Evolutionary conservation across 2,888 invertebrate genomes (phyloP), one percentile per base, ranked within the genome.

Genomic region (Meiosimyza platycephala): DNA sequence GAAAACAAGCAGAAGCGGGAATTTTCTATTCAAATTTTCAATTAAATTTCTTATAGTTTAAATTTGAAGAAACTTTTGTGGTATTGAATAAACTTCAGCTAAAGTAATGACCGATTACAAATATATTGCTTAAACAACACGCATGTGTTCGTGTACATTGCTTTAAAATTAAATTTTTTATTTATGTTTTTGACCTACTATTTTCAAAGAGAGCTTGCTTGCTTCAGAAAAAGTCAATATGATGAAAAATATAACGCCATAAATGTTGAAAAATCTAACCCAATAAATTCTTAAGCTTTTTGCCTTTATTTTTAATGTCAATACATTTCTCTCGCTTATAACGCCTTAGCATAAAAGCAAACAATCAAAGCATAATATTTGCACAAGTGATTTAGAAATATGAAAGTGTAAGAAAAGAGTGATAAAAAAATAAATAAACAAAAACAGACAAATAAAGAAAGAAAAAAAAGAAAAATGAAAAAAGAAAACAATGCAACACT

Each of bases 321-420:
- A 40, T 40, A 40, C 40, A 40, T 40, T 15, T 33, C 15, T 54
- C 52, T 9, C 57, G 22, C 57, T 57, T 3, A 18, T 6, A 22
- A 13, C 57, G 1, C 28, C 13, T 12, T 40, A 63, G 16, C n/a
- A 47, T 28, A 59, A 48, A 15, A 15, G 18, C 28, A 68, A 50
- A 59, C 57, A 68, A 12, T 4, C n/a, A 59, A 59, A 59, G 51
- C 40, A n/a, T 59, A 68, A 68, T 68, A 59, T 68, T 68, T 68
- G 51, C 68, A 18, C n/a, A 68, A 67, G 48, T 15, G 52, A 47
- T 67, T 57, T 48, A 28, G 50, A 50, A 59, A 57, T 50, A 57
- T 48, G 69, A 33, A 47, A 57, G 33, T 12, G 15, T 5, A 22
- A 4, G 16, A 15, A 18, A 40, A 55, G 55, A 47, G 11, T 7